Evolutionary conservation across 2,888 invertebrate species (phyloP), one percentile per base, ranked within the genome.

Genomic region (Agonopterix arenella): DNA sequence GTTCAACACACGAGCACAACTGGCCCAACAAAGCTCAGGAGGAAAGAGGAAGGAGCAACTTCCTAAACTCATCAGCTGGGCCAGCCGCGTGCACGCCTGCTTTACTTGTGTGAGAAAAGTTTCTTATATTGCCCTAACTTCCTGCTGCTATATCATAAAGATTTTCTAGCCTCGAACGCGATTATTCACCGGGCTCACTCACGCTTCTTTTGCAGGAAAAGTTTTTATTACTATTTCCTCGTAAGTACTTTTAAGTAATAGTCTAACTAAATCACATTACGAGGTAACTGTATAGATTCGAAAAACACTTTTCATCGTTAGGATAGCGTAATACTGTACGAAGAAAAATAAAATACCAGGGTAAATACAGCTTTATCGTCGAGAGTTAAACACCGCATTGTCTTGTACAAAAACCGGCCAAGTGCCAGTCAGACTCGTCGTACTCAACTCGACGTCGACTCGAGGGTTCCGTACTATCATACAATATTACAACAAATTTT

Each of bases 61-160:
- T 84, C 68, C 69, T 76, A 80, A 85, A 86, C 84, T 84, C 80
- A 85, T 85, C 84, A 83, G 78, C 68, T 68, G 71, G 71, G 66
- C 73, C 66, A 67, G 57, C 72, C 69, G 73, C 79, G 71, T 74
- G 76, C 72, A 64, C 73, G 70, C 66, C 62, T 65, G 75, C 72
- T 76, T 73, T 78, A 69, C 76, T 36, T 70, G 66, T 70, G 67
- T 53, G 66, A 67, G 70, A 55, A 76, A 84, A 84, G 72, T 84
- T 84, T 73, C 73, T 75, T 76, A 75, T 74, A 76, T 76, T 73
- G 69, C 71, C 64, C 62, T 59, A 73, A 80, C 70, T 77, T 74
- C 61, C 60, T 53, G 56, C 54, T 55, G 56, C 66, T 64, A 66
- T 65, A 71, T 68, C 66, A 71, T 70, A 66, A 65, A 68, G 63